Evolutionary conservation across 2,113 vertebrate species (phyloP).

Genomic region (Geococcyx californianus): DNA sequence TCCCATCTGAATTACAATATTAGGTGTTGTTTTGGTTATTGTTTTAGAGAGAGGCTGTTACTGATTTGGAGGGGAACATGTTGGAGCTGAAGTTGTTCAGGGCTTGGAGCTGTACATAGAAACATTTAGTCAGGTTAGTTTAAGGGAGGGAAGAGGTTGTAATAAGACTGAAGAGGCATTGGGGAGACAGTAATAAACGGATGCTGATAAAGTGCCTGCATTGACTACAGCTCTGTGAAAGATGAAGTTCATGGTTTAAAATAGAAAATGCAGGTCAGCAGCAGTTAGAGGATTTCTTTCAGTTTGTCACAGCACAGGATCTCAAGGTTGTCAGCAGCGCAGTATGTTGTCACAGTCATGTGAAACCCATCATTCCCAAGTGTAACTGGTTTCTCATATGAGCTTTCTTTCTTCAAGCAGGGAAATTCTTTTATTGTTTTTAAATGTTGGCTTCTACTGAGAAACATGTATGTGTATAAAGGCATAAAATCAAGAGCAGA

Average conservation of each 20-base stretch:
- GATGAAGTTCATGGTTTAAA: background rate
- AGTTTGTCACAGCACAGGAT: background rate
- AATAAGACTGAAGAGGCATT: background rate
- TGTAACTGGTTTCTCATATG: background rate
- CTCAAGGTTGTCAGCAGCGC: background rate
- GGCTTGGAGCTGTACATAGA: background rate
- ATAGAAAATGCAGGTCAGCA: background rate
- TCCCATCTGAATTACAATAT: conserved; percentile 15
- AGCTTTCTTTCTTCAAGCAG: conserved; percentile 26
- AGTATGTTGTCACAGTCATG: background rate
- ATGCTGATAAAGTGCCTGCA: background rate
- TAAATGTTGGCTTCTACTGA: background rate
- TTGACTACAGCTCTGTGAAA: background rate
- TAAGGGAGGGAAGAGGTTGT: background rate
- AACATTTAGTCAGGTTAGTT: background rate
- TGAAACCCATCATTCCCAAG: conserved; percentile 4
- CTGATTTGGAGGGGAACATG: background rate
- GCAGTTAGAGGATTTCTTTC: background rate
- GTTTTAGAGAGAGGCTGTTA: background rate
- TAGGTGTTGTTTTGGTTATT: background rate
- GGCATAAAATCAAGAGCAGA: conserved; percentile 33
- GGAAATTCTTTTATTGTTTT: conserved; percentile 48
- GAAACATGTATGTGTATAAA: background rate
- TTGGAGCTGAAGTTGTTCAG: background rate
- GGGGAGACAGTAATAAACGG: background rate